Base-by-base conservation (phyloP, 2,113 vertebrate genomes). In the Anarrhichthys ocellatus region DNA sequence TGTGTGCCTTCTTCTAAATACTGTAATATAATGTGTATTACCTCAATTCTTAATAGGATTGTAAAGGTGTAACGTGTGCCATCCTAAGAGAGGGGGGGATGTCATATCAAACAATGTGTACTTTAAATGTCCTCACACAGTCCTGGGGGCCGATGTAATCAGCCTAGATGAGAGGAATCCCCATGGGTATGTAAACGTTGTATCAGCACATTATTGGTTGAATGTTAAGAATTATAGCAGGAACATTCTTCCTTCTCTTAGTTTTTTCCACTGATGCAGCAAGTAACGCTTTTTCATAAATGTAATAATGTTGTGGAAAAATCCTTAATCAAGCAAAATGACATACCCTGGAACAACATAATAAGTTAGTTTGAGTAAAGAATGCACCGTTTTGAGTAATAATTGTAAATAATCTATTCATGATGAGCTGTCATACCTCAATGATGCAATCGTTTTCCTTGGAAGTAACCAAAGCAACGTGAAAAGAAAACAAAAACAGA, bases 401-500 rank as follows among this genome's bases (percentile, higher is more conserved):
- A 73, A 59, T 50, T 48, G 17, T 71, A 64, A 81, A 78, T 77
- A 58, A 74, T 66, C 34, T 24, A 50, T 64, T 74, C 14, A 52
- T 40, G 64, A 73, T 36, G 76, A 80, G 63, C 71, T 9, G 13
- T 75, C 62, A 36, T 29, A 78, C 48, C 54, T 80, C 40, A 5
- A 48, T 80, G 85, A 91, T 90, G 50, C 64, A 73, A 90, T 83
- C 10, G 75, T 82, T 80, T 79, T 22, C 8, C 70, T 68, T 66
- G 58, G 67, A 83, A 73, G 78, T 85, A 84, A 87, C 78, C 78
- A 77, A 80, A 90, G 87, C 76, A 84, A 89, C 71, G 69, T 40
- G 81, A 83, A 85, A 76, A 81, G 52, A 73, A 82, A 89, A 75
- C 10, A 52, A 56, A 3, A 38, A 73, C 7, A 27, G 70, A 64